A percentile compares a stretch with the other conserved stretches of the same genome.
phyloP scores from a whole-genome alignment of 2,888 invertebrate species.

The Pristionchus fissidentatus region DNA sequence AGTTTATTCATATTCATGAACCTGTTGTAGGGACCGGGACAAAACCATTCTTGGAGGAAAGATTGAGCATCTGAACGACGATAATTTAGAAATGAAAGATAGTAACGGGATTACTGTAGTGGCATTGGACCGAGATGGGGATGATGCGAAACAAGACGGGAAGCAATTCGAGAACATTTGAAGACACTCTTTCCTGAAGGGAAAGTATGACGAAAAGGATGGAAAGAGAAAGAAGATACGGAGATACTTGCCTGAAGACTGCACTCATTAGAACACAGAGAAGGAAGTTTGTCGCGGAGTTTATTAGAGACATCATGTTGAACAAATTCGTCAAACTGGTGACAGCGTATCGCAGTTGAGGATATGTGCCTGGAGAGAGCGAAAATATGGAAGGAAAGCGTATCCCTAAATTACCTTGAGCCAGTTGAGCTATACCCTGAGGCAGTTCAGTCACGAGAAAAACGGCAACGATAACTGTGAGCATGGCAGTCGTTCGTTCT shows the following conservation, averaged over 20 bases:
- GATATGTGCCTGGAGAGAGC: constrained; percentile 56
- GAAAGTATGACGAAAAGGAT: neutral
- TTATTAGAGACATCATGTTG: constrained; percentile 83
- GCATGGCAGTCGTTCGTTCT: constrained; percentile 84
- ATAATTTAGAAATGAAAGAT: neutral
- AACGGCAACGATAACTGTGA: constrained; percentile 85
- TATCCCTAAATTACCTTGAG: constrained; percentile 52
- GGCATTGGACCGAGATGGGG: neutral
- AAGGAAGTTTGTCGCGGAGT: constrained; percentile 86
- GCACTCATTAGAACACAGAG: constrained; percentile 86
- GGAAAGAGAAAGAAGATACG: constrained; percentile 74
- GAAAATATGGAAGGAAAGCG: neutral
- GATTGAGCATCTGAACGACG: constrained; percentile 9
- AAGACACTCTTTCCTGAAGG: constrained; percentile 19
- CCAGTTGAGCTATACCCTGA: constrained; percentile 62
- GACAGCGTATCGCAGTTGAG: constrained; percentile 62
- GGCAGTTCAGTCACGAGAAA: constrained; percentile 86
- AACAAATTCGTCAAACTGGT: constrained; percentile 82
- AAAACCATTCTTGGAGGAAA: constrained; percentile 40
- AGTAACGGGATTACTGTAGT: neutral
- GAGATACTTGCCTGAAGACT: constrained; percentile 83
- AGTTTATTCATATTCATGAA: neutral
- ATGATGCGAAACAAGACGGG: neutral
- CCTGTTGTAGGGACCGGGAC: neutral
- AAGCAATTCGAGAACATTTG: constrained; percentile 31